Evolutionary conservation across 2,888 invertebrate species (phyloP), one percentile per base, ranked within the genome.

Genomic region (Meloe dianella): DNA sequence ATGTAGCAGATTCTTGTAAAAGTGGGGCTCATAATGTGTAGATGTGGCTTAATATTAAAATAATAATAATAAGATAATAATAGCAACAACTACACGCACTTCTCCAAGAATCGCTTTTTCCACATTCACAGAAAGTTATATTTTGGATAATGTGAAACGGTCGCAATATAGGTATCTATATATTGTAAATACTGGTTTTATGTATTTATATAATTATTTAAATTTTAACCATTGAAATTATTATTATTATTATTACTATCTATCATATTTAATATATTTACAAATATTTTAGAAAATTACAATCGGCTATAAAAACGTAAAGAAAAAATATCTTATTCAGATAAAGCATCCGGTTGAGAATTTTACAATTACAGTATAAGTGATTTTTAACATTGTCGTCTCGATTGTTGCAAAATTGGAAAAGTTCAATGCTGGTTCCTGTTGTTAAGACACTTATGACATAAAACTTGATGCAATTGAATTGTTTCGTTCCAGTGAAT

Each of bases 1-100:
- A 70, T 65, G 71, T 71, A 75, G 74, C 72, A 67, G 8, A 17
- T 56, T 71, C 72, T 74, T 71, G 73, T 73, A 74, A 66, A 77
- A 76, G 75, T 69, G 71, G 76, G 77, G 78, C 77, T 78, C 77
- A 71, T 22, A 65, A 29, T 35, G 71, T 74, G 71, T 73, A 70
- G 51, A 47, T 62, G 61, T 61, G 56, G 73, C 71, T 22, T 0
- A 2, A 10, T 54, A 59, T 64, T 17, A 6, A 41, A 35, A 27
- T n/a, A n/a, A n/a, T n/a, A n/a, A n/a, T n/a, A n/a, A n/a, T n/a
- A n/a, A n/a, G n/a, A n/a, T n/a, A n/a, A n/a, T n/a, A 38, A 51
- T 61, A 22, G 74, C 73, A 60, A 64, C 61, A 67, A 66, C 63
- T 71, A 71, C 67, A 74, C 72, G 56, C 64, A 67, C 60, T 71